Evolutionary conservation across 1,140 invertebrate genomes (phyloP), one percentile per base, ranked within the genome.

Genomic region (Archivesica marissinica): DNA sequence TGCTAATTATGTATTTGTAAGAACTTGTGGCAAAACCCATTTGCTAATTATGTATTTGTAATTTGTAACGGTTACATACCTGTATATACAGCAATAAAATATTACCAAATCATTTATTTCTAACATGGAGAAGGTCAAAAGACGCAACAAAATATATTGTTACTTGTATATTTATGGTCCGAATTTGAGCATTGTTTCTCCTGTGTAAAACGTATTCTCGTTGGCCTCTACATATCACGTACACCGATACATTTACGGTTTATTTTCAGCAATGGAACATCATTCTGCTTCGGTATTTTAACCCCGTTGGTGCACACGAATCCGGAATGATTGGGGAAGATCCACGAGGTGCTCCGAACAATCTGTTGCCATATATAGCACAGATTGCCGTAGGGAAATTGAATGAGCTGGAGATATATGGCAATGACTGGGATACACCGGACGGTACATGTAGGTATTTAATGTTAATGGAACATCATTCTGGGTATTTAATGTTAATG

Each of bases 261-360:
- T 76, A 44, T 41, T 95, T 94, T 47, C 90, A 98, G 97, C 95
- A 95, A 90, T 98, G 97, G 97, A 98, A 98, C 91, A 97, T 98
- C 47, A 96, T 98, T 89, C 96, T 98, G 0, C 94, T 99, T 1
- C 96, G 99, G 50, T 99, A 99, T 93, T 99, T 99, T 93, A 99
- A 99, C 95, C 99, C 99, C 2, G 98, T 99, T 61, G 99, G 99
- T 2, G 98, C 99, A 15, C 99, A 99, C 95, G 95, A 96, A 52
- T 94, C 93, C 59, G 99, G 99, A 0, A 92, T 95, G 44, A 99
- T 99, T 88, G 99, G 99, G 0, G 99, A 99, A 95, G 98, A 99
- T 95, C 98, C 98, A 0, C 95, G 96, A 70, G 98, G 98, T n/a
- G 96, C 97, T 87, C 98, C 98, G 59, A 99, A 99, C 93, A 99